Percentiles rank a stretch among this genome's conserved stretches.
Conservation (phyloP, 2,113 vertebrate genomes). For the Grammomys dolichurus region DNA sequence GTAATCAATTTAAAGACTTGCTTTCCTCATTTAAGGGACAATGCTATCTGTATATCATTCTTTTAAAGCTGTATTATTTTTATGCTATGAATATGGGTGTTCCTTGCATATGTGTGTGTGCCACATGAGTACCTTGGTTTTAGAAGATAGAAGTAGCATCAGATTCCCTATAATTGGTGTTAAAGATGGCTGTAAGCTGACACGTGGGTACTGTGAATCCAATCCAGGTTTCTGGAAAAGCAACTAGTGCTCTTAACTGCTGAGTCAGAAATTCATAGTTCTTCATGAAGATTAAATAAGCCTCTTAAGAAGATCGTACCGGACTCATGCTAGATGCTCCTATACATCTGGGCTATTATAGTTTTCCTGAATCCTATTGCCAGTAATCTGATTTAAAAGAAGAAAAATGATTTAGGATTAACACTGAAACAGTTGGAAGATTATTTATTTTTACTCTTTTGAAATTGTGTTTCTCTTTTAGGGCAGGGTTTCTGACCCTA, state of each 20-base stretch:
- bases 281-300: background rate
- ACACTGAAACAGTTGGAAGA: background rate
- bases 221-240: background rate
- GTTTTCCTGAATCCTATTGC: background rate
- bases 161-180: background rate
- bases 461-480: background rate
- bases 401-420: background rate
- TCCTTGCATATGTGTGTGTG: background rate
- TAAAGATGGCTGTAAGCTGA: no score
- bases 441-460: background rate
- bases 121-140: background rate
- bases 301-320: background rate
- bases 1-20: background rate
- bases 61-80: background rate
- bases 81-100: background rate
- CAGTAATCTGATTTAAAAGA: background rate
- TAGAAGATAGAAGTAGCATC: background rate
- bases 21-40: constrained; percentile 17
- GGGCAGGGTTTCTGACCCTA: background rate
- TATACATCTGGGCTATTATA: background rate
- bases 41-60: background rate
- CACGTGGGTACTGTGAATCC: background rate
- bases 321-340: background rate
- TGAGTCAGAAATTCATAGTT: background rate
- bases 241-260: background rate